Conservation (phyloP, 2,797 vertebrate genomes). For the Ara ararauna region DNA sequence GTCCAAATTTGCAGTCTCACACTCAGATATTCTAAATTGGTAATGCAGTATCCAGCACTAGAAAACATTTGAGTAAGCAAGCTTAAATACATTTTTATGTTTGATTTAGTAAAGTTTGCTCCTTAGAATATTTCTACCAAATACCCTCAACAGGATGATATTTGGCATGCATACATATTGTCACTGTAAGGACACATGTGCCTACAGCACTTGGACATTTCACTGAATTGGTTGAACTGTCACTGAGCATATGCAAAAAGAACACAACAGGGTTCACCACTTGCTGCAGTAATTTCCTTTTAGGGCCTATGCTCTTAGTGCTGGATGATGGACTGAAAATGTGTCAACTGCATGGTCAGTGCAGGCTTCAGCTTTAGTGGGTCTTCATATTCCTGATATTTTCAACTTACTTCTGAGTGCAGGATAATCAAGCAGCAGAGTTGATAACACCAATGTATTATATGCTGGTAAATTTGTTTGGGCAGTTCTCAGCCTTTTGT, state of each 20-base stretch:
- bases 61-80: background rate
- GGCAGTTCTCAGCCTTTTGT: background rate
- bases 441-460: background rate
- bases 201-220: background rate
- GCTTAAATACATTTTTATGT: background rate
- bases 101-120: background rate
- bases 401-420: background rate
- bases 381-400: background rate
- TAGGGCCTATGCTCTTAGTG: background rate
- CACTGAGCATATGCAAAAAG: background rate
- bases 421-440: background rate
- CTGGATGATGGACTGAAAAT: background rate
- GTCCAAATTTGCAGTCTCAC: background rate
- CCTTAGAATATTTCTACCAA: background rate
- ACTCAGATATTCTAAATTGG: background rate
- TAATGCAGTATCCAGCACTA: background rate
- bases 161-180: background rate
- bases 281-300: background rate
- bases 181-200: background rate
- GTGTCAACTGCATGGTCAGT: background rate
- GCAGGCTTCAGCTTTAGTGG: background rate
- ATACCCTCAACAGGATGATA: background rate
- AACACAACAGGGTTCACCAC: background rate
- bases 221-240: background rate
- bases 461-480: background rate